Evolutionary conservation across 2,888 invertebrate genomes (phyloP), one percentile per base, ranked within the genome.

Genomic region (Ichneumoninae sp.): DNA sequence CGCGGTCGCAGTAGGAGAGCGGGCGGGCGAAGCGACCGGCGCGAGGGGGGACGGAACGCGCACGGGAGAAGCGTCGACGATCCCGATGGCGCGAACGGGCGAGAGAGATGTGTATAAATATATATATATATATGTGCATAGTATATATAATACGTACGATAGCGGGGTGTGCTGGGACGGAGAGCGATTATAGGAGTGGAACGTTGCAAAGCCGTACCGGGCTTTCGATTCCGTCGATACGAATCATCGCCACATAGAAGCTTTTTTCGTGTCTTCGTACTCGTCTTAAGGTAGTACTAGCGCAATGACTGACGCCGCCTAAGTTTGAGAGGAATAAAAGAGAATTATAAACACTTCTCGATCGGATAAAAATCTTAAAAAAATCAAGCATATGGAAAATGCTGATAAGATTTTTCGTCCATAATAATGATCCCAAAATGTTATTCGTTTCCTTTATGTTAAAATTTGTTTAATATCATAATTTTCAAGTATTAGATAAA

Each of bases 121-220:
- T 50, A 44, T 47, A 62, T 36, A 26, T 50, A 52, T 36, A 69
- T 50, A 52, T 60, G 7, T 33, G 62, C 16, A 33, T 30, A 47
- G 44, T 13, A 16, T 47, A 16, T 47, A 16, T 47, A 30, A 33
- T 33, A 33, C 22, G 50, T 40, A 57, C 62, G 54, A 50, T 60
- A 74, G 74, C 50, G 74, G 71, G 22, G 66, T 52, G 54, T 70
- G 66, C 69, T 71, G 75, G 47, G 60, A 75, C 80, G 80, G 50
- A 82, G 69, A 75, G 80, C 80, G 83, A 83, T 77, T 77, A 82
- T 79, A 74, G 74, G 83, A 83, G 69, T 60, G 80, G 83, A 72
- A 57, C 71, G 69, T 80, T 74, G 74, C 74, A 80, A 74, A 80
- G 72, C 44, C 66, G 54, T 33, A 69, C 54, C 47, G 69, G 69